These are phyloP conservation scores for Lithodes maja DNA, from an alignment of 2,888 invertebrate genomes.

Conservation along the genomic window DNA sequence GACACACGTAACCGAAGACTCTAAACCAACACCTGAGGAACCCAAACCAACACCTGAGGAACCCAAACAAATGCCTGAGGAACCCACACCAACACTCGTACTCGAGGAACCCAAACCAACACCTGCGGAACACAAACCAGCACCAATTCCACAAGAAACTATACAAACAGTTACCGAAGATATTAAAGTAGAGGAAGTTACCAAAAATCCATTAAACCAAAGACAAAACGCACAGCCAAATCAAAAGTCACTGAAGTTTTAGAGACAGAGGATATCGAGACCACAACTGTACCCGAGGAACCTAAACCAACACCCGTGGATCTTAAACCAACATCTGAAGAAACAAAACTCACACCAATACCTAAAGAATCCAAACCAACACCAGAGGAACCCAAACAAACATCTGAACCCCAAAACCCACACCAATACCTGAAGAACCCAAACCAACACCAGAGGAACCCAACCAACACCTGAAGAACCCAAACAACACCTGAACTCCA, in stretches of 20 bases:
- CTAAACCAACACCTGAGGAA: conserved; percentile 40
- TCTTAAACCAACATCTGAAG: conserved; percentile 11
- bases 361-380: not conserved
- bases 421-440: conserved; percentile 6
- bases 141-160: conserved; percentile 15
- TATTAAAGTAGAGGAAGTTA: not conserved
- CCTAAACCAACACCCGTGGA: conserved; percentile 1
- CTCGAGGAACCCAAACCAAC: conserved; percentile 5
- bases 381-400: not conserved
- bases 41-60: conserved; percentile 32
- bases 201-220: not conserved
- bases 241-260: not conserved
- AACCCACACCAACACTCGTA: not conserved
- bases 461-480: conserved; percentile 12
- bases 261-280: not conserved
- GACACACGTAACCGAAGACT: conserved; percentile 19
- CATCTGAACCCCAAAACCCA: conserved; percentile 12
- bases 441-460: not conserved
- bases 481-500: conserved; percentile 27
- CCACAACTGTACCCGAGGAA: conserved; percentile 5
- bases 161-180: not conserved
- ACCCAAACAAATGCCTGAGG: not conserved
- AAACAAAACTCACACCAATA: conserved; percentile 1
- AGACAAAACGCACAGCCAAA: conserved; percentile 3
- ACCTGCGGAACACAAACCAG: conserved; percentile 8